Evolutionary conservation across 53 echinoderm and acorn worm genomes (phyloP).

Genomic region (Mesocentrotus franciscanus): DNA sequence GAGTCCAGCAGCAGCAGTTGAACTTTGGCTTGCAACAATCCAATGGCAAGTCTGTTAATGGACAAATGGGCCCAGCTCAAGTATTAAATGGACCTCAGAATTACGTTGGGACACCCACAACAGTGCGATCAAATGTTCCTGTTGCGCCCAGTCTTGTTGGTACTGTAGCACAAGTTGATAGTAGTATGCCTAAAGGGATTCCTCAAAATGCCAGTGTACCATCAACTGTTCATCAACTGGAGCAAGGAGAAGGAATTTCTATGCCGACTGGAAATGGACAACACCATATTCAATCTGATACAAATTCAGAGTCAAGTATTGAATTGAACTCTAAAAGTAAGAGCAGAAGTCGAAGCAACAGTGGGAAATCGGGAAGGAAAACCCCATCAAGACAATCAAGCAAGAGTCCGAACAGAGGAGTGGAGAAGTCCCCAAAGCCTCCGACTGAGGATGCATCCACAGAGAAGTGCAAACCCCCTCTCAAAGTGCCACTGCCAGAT

Average conservation of each 20-base stretch:
- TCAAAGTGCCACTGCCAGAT: constrained; percentile 72
- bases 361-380: constrained; percentile 32
- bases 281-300: constrained; percentile 50
- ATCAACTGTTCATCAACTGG: background rate
- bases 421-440: constrained; percentile 53
- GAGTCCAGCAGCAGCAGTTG: constrained; percentile 59
- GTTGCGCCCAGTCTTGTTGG: background rate
- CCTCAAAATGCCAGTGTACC: background rate
- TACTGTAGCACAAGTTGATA: background rate
- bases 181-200: background rate
- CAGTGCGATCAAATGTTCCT: background rate
- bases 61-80: constrained; percentile 1
- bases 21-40: constrained; percentile 49
- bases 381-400: constrained; percentile 46
- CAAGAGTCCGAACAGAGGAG: constrained; percentile 57
- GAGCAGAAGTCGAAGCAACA: constrained; percentile 53
- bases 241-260: constrained; percentile 14
- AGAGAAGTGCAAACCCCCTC: constrained; percentile 63
- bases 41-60: constrained; percentile 29
- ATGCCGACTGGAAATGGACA: background rate
- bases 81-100: constrained; percentile 49
- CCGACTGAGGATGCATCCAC: constrained; percentile 44
- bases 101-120: background rate
- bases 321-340: constrained; percentile 51
- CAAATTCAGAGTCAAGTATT: constrained; percentile 48